These are phyloP conservation scores for Phaethornis superciliosus DNA, from an alignment of 2,113 vertebrate species.

Conservation along the genomic window DNA sequence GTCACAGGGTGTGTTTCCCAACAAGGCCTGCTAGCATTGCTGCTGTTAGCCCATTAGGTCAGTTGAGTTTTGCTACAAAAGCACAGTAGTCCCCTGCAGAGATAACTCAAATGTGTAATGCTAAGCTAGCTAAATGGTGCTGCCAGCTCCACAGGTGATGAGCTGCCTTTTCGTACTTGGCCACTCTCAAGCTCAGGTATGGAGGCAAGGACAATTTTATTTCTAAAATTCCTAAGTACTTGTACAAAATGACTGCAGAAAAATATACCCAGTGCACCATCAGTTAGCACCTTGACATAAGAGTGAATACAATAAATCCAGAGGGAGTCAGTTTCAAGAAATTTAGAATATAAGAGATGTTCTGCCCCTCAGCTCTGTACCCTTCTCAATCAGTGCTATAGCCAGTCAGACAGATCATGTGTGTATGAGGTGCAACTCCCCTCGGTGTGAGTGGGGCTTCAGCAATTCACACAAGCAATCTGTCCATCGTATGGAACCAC, in stretches of 20 bases:
- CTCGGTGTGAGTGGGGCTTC: not conserved
- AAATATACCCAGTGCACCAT: not conserved
- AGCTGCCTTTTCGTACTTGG: constrained; percentile 13
- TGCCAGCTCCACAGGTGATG: not conserved
- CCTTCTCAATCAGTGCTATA: not conserved
- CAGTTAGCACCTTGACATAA: not conserved
- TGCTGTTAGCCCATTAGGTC: not conserved
- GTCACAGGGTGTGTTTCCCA: not conserved
- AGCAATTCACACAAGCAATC: constrained; percentile 4
- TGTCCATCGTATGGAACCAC: not conserved
- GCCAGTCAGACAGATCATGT: not conserved
- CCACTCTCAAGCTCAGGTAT: not conserved
- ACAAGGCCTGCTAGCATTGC: not conserved
- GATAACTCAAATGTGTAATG: not conserved
- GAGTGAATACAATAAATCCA: not conserved
- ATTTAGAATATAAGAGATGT: not conserved
- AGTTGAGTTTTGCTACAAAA: not conserved
- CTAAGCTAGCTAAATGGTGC: not conserved
- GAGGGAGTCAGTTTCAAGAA: not conserved
- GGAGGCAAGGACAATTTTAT: not conserved
- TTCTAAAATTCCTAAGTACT: not conserved
- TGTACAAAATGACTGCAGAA: not conserved
- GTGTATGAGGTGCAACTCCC: rapidly evolving
- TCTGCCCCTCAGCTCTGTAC: not conserved
- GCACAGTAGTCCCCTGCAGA: not conserved